A percentile compares a stretch with the other conserved stretches of the same genome.
These are phyloP conservation scores for Rhabdomys pumilio DNA, from an alignment of 2,797 vertebrate species.

Conservation along the genomic window DNA sequence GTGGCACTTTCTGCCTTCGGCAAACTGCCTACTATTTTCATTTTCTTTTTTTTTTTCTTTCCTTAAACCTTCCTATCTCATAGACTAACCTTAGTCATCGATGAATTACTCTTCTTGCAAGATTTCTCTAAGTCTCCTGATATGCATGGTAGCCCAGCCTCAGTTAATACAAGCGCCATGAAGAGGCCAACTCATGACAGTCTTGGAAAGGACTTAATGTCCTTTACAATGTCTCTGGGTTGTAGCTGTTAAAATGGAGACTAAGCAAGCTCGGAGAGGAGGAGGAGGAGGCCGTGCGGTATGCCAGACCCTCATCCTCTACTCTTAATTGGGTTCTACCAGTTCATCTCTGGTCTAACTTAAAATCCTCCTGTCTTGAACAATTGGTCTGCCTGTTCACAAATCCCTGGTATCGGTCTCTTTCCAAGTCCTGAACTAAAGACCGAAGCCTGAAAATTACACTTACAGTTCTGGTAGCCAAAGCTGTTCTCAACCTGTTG, in stretches of 20 bases:
- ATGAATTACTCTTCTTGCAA: conserved; percentile 57
- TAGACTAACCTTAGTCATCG: background rate
- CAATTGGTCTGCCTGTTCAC: background rate
- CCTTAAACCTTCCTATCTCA: background rate
- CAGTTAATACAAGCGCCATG: background rate
- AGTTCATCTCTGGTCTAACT: conserved; percentile 19
- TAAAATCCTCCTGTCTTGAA: conserved; percentile 8
- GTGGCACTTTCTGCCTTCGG: background rate
- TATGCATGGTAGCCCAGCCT: conserved; percentile 62
- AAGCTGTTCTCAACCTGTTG: background rate
- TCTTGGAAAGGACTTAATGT: conserved; percentile 15
- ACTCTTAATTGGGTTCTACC: background rate
- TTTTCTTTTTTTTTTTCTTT: background rate
- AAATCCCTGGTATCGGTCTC: background rate
- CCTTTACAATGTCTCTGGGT: background rate
- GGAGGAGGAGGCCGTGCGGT: background rate
- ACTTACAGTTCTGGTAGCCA: background rate
- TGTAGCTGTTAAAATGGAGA: conserved; percentile 36
- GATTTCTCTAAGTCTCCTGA: conserved; percentile 41
- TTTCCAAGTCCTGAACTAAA: background rate
- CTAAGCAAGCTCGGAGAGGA: background rate
- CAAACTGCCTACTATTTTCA: background rate
- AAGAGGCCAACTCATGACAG: conserved; percentile 21
- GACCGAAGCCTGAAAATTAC: background rate
- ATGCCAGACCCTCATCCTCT: background rate